phyloP scores from a whole-genome alignment of 2,113 vertebrate genomes.

The Pycnonotus jocosus region DNA sequence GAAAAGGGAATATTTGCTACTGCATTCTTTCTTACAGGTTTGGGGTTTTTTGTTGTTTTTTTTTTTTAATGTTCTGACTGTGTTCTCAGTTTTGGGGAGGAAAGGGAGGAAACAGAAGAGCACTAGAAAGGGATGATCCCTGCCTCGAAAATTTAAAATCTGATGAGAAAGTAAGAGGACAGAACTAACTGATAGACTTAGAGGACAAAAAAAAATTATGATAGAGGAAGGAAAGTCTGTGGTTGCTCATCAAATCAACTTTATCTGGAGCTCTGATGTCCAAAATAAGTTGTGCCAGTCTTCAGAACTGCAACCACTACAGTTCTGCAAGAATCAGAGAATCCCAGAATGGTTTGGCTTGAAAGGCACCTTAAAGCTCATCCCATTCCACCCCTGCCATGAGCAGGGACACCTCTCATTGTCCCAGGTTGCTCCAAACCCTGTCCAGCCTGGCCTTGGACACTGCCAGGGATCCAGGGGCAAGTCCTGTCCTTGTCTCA shows the following conservation, averaged over 20 bases:
- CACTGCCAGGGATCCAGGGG: neutral
- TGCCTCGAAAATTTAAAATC: neutral
- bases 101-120: neutral
- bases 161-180: neutral
- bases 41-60: too few species aligned
- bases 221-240: neutral
- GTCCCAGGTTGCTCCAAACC: neutral
- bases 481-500: neutral
- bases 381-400: neutral
- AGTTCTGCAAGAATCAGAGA: neutral
- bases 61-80: neutral
- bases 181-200: neutral
- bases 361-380: neutral
- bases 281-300: neutral
- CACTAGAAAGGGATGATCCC: neutral
- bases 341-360: neutral
- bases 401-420: neutral
- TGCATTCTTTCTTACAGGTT: slow-evolving; percentile 3
- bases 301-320: neutral
- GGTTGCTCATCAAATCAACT: neutral
- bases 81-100: neutral
- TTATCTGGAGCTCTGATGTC: neutral
- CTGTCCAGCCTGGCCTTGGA: neutral
- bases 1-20: slow-evolving; percentile 57
- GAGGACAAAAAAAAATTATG: neutral